Evolutionary conservation across 2,888 invertebrate species (phyloP).

Genomic region (Caenorhabditis angaria): DNA sequence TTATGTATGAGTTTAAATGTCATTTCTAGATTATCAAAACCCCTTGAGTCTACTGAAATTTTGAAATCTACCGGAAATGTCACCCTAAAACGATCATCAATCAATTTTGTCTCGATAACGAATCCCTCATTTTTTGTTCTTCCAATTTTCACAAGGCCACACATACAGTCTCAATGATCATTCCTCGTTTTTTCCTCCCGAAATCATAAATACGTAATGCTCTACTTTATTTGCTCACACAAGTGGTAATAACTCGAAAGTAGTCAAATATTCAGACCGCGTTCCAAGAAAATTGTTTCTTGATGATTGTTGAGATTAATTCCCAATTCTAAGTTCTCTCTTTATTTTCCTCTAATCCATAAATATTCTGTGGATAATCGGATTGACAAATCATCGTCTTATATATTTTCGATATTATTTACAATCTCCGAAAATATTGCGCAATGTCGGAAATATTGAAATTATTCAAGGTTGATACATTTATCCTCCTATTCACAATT

Average conservation of each 20-base stretch:
- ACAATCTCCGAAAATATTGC: not conserved
- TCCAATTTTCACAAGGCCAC: too few species aligned
- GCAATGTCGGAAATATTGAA: not conserved
- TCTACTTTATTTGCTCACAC: not conserved
- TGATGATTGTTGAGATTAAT: conserved; percentile 2
- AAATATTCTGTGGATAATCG: not conserved
- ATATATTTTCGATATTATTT: not conserved
- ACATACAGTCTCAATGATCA: too few species aligned
- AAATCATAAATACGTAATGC: not conserved
- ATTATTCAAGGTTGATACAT: conserved; percentile 2
- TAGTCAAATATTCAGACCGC: not conserved
- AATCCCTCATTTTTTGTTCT: too few species aligned
- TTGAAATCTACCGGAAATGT: too few species aligned
- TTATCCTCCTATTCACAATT: not conserved
- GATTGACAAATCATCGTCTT: not conserved
- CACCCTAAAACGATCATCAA: too few species aligned
- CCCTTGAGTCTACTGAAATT: too few species aligned
- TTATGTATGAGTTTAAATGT: too few species aligned
- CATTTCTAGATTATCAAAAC: too few species aligned
- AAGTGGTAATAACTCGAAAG: not conserved
- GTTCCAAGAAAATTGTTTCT: conserved; percentile 1
- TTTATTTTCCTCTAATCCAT: not conserved
- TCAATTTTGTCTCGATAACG: too few species aligned
- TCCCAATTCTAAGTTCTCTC: not conserved
- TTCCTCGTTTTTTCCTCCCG: not conserved